These are phyloP conservation scores for Hippocampus abdominalis DNA, from an alignment of 2,113 vertebrate species.

Conservation along the genomic window DNA sequence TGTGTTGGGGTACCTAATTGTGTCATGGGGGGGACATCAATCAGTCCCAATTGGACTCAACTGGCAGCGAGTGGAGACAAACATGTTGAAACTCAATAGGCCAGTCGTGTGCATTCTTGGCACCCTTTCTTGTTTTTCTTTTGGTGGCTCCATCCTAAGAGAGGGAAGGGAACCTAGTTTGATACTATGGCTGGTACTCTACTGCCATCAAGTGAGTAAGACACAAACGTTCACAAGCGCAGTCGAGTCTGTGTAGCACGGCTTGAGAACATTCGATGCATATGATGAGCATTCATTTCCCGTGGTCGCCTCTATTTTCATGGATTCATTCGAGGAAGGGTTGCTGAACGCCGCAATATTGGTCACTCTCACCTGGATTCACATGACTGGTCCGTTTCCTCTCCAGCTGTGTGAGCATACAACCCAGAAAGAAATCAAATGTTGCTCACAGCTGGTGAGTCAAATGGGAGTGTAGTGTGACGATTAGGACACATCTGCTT, in stretches of 20 bases:
- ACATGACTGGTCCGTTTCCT: slow-evolving; percentile 52
- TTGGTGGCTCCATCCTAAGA: background rate
- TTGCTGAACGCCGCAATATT: slow-evolving; percentile 20
- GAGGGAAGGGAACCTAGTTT: background rate
- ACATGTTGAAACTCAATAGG: background rate
- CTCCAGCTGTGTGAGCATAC: slow-evolving; percentile 32
- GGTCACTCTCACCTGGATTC: slow-evolving; percentile 46
- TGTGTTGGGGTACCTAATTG: background rate
- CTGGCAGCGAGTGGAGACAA: background rate
- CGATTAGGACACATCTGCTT: slow-evolving; percentile 49
- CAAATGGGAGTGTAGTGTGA: slow-evolving; percentile 11
- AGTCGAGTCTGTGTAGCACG: background rate
- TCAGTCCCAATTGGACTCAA: background rate
- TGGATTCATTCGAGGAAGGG: slow-evolving; percentile 13
- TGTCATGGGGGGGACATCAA: background rate
- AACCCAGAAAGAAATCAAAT: slow-evolving; percentile 13
- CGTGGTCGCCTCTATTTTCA: slow-evolving; percentile 2
- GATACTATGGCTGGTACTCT: slow-evolving; percentile 23
- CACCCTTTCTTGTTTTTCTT: background rate
- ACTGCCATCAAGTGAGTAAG: slow-evolving; percentile 59
- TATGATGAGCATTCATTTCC: background rate
- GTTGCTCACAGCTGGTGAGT: slow-evolving; percentile 37
- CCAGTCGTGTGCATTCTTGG: slow-evolving; percentile 13
- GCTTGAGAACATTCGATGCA: background rate
- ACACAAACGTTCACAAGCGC: background rate